phyloP scores from a whole-genome alignment of 1,140 invertebrate genomes.

The Scaptomyza hsui region DNA sequence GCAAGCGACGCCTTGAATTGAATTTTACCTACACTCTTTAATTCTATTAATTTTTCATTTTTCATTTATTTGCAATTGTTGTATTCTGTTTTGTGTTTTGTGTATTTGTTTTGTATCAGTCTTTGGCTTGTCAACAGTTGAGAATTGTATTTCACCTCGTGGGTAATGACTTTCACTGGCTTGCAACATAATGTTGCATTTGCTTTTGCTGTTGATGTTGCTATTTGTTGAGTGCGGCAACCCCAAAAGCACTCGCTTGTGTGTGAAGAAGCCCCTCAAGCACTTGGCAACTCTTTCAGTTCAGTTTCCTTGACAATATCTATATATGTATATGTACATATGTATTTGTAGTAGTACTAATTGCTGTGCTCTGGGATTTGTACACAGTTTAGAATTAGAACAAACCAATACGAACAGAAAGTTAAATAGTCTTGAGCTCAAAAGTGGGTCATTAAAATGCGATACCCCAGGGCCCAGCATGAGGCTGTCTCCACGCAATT shows the following conservation, averaged over 20 bases:
- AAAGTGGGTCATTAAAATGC: slow-evolving; percentile 81
- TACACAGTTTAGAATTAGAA: slow-evolving; percentile 61
- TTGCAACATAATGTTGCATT: slow-evolving; percentile 1
- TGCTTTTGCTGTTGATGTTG: slow-evolving; percentile 10
- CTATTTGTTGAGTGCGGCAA: slow-evolving; percentile 32
- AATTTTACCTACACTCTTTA: slow-evolving; percentile 54
- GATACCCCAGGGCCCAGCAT: slow-evolving; percentile 51
- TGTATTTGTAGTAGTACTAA: slow-evolving; percentile 54
- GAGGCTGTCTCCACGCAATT: background rate
- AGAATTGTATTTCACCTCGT: slow-evolving; percentile 36
- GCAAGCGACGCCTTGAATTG: slow-evolving; percentile 60
- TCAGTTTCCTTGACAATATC: slow-evolving; percentile 70
- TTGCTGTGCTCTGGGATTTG: slow-evolving; percentile 71
- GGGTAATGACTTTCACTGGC: slow-evolving; percentile 76
- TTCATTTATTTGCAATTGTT: slow-evolving; percentile 51
- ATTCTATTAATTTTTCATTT: slow-evolving; percentile 74
- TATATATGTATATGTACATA: slow-evolving; percentile 36
- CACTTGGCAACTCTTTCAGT: slow-evolving; percentile 53
- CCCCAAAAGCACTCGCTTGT: slow-evolving; percentile 21
- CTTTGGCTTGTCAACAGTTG: slow-evolving; percentile 48
- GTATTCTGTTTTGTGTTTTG: slow-evolving; percentile 11
- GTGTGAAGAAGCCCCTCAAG: slow-evolving; percentile 35
- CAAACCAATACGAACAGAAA: slow-evolving; percentile 69
- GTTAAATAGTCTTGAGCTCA: slow-evolving; percentile 73
- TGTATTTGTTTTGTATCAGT: slow-evolving; percentile 11